phyloP scores from a whole-genome alignment of 2,113 vertebrate species.

The Collichthys lucidus region DNA sequence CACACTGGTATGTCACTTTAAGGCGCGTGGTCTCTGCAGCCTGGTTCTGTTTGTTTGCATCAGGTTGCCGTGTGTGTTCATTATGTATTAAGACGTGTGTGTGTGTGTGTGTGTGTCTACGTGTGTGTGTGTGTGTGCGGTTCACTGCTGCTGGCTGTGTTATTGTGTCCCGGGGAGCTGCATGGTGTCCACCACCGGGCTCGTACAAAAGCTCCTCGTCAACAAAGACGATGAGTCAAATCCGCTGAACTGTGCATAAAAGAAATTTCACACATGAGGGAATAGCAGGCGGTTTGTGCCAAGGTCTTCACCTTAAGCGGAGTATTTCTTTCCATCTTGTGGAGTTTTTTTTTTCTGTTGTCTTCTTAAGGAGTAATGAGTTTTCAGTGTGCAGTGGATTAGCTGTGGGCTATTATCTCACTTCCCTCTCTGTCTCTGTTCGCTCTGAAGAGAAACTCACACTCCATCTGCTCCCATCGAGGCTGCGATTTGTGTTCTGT shows the following conservation, averaged over 20 bases:
- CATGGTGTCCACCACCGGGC: slow-evolving; percentile 8
- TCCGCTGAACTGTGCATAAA: slow-evolving; percentile 68
- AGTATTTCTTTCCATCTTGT: slow-evolving; percentile 56
- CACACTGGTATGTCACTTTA: neutral
- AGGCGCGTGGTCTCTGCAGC: neutral
- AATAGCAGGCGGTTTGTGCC: slow-evolving; percentile 45
- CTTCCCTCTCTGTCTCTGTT: slow-evolving; percentile 39
- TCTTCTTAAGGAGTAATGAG: slow-evolving; percentile 66
- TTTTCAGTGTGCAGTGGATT: slow-evolving; percentile 73
- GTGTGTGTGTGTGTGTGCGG: slow-evolving; percentile 15
- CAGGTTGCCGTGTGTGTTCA: neutral
- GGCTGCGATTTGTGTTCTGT: slow-evolving; percentile 40
- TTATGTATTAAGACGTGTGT: neutral
- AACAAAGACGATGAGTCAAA: slow-evolving; percentile 76
- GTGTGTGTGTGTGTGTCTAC: slow-evolving; percentile 22
- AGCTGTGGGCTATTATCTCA: slow-evolving; percentile 75
- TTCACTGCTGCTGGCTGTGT: slow-evolving; percentile 29
- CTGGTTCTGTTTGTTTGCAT: neutral
- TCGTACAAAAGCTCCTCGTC: slow-evolving; percentile 49
- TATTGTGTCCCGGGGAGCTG: slow-evolving; percentile 27
- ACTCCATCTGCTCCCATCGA: slow-evolving; percentile 68
- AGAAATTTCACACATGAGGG: slow-evolving; percentile 75
- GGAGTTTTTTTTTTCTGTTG: slow-evolving; percentile 41
- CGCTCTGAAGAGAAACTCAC: slow-evolving; percentile 63
- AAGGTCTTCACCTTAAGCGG: slow-evolving; percentile 55